These are phyloP conservation scores for Vespertilio murinus DNA, from an alignment of 2,797 vertebrate species.

Conservation along the genomic window DNA sequence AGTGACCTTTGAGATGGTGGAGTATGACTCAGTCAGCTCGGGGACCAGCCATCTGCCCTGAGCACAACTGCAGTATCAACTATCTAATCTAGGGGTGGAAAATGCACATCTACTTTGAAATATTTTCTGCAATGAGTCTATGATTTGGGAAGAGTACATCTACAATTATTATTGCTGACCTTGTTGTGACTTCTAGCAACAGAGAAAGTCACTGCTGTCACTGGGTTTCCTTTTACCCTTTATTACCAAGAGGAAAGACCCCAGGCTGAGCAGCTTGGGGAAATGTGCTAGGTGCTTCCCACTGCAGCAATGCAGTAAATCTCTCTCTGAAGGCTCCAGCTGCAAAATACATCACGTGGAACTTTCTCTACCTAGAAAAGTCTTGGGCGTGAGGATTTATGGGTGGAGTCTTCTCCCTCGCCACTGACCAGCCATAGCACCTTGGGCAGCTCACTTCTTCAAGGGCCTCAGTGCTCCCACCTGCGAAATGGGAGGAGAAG, in stretches of 20 bases:
- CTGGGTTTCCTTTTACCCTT: not conserved
- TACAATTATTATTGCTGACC: not conserved
- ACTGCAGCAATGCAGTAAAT: rapidly evolving
- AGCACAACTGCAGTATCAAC: slow-evolving; percentile 9
- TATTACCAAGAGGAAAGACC: not conserved
- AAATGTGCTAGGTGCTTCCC: not conserved
- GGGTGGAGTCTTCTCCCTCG: not conserved
- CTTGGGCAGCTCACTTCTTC: not conserved
- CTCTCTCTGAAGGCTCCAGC: not conserved
- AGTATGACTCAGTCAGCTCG: not conserved
- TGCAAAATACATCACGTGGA: rapidly evolving
- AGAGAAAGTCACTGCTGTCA: slow-evolving; percentile 5
- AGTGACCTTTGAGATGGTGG: slow-evolving; percentile 36
- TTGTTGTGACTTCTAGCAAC: slow-evolving; percentile 44
- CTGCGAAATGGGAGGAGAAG: not conserved
- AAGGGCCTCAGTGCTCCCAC: not conserved
- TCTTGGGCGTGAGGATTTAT: not conserved
- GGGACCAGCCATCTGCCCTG: slow-evolving; percentile 48
- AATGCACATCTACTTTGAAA: slow-evolving; percentile 40
- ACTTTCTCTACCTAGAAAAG: not conserved
- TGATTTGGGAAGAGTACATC: slow-evolving; percentile 33
- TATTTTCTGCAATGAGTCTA: slow-evolving; percentile 29
- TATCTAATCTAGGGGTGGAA: slow-evolving; percentile 44
- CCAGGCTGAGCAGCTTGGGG: not conserved
- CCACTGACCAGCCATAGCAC: rapidly evolving